Conservation (phyloP, 2,888 invertebrate species). For the Nemurella pictetii region DNA sequence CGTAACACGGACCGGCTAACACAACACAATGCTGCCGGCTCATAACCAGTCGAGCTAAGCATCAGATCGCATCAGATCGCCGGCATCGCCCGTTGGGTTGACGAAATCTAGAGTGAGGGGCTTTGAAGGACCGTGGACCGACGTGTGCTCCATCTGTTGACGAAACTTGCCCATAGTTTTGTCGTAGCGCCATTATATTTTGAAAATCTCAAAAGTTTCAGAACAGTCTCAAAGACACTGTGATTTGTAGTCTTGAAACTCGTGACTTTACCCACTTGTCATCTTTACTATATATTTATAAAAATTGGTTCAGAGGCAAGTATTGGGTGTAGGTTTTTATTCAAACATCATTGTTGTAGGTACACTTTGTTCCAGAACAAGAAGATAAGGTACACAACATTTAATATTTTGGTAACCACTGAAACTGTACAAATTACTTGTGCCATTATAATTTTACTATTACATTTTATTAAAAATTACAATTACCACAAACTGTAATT, state of each 20-base stretch:
- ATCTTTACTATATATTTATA: too few relatives aligned
- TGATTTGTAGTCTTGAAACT: too few relatives aligned
- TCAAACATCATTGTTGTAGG: conserved; percentile 37
- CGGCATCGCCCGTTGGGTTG: too few relatives aligned
- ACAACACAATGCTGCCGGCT: neutral
- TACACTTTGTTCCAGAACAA: conserved; percentile 38
- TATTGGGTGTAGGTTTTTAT: conserved; percentile 41
- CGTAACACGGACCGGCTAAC: neutral
- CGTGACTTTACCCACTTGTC: too few relatives aligned
- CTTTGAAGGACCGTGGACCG: too few relatives aligned
- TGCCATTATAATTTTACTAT: conserved; percentile 30
- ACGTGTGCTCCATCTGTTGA: neutral
- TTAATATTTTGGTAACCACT: conserved; percentile 32
- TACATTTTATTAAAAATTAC: conserved; percentile 1
- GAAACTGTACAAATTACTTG: conserved; percentile 40
- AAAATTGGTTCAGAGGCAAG: too few relatives aligned
- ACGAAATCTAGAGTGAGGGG: too few relatives aligned
- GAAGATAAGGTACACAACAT: conserved; percentile 37
- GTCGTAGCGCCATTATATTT: neutral
- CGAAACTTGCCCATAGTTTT: neutral
- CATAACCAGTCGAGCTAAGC: neutral
- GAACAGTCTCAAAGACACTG: too few relatives aligned
- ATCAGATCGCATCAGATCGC: too few relatives aligned
- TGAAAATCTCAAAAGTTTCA: too few relatives aligned
- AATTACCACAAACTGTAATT: conserved; percentile 15